Evolutionary conservation across 2,797 vertebrate species (phyloP).

Genomic region (Chelon labrosus): DNA sequence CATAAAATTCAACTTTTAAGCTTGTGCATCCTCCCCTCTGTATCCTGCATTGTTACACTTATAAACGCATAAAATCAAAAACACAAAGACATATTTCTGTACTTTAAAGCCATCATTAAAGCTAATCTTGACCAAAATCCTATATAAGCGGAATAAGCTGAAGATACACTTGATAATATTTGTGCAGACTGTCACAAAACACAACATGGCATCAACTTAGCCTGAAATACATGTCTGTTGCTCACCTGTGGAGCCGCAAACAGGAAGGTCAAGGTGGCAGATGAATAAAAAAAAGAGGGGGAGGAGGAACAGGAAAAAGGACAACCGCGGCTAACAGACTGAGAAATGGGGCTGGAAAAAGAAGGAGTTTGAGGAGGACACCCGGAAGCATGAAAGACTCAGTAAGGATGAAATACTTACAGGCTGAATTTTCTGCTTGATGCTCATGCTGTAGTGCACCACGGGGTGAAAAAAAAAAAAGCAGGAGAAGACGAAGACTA

Average conservation of each 20-base stretch:
- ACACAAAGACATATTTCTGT: background rate
- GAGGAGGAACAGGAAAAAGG: constrained; percentile 3
- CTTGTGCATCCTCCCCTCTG: background rate
- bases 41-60: background rate
- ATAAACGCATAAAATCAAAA: background rate
- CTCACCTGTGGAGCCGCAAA: constrained; percentile 21
- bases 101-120: background rate
- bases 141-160: background rate
- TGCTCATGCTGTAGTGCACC: constrained; percentile 82
- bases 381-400: constrained; percentile 18
- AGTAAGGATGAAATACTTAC: constrained; percentile 76
- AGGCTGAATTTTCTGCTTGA: constrained; percentile 84
- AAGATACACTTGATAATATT: background rate
- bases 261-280: background rate
- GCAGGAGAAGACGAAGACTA: constrained; percentile 54
- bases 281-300: background rate
- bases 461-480: constrained; percentile 29
- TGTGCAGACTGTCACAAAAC: background rate
- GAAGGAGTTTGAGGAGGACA: constrained; percentile 11
- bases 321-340: constrained; percentile 8
- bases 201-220: background rate
- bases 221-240: background rate
- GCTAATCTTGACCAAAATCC: background rate
- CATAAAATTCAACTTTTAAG: background rate
- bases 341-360: constrained; percentile 4